Percentiles rank a stretch among this genome's conserved stretches.
Conservation (phyloP, 2,113 vertebrate species). For the Cyphomyrus plagiostoma region DNA sequence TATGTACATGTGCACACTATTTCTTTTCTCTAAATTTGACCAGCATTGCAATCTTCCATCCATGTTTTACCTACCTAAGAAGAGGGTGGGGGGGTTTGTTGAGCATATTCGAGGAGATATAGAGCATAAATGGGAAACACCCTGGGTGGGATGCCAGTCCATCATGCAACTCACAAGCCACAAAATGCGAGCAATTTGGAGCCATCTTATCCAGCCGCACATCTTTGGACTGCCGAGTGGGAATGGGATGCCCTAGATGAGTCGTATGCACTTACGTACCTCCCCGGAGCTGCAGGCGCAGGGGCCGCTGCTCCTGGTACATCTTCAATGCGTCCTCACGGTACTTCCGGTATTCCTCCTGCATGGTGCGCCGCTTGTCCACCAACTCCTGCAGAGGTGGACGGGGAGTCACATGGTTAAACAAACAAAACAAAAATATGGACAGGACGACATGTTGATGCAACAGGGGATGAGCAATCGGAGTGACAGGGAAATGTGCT, state of each 20-base stretch:
- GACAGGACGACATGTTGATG: neutral
- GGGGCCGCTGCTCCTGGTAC: conserved; percentile 76
- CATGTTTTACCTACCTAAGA: neutral
- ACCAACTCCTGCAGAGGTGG: conserved; percentile 72
- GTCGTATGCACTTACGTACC: conserved; percentile 50
- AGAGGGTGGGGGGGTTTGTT: neutral
- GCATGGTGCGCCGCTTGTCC: conserved; percentile 86
- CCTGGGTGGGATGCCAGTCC: neutral
- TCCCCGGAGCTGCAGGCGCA: conserved; percentile 87
- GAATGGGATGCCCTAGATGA: neutral
- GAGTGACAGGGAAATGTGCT: neutral
- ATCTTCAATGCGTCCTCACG: conserved; percentile 71
- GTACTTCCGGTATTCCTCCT: conserved; percentile 90
- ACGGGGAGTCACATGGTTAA: neutral
- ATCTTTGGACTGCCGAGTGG: neutral
- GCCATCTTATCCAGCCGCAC: neutral
- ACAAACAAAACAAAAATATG: neutral
- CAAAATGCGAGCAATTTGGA: neutral
- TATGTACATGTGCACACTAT: neutral
- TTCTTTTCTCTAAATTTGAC: neutral
- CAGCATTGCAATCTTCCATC: neutral
- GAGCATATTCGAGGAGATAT: neutral
- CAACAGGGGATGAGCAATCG: neutral
- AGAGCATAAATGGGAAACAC: neutral
- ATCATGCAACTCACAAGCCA: neutral